A percentile compares a stretch with the other conserved stretches of the same genome.
Conservation (phyloP, 2,888 invertebrate species). For the Amphiduros pacificus region DNA sequence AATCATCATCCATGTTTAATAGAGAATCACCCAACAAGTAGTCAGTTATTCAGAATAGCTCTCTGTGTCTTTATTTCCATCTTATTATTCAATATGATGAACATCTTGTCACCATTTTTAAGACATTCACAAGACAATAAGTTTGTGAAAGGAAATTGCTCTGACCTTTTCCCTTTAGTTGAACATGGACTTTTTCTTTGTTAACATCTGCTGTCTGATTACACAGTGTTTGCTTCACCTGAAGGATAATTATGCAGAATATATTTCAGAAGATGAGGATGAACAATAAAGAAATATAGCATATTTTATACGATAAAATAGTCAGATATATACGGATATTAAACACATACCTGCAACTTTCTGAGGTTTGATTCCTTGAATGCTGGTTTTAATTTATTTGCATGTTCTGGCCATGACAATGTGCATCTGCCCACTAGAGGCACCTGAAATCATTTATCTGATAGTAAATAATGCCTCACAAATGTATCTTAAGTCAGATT, state of each 20-base stretch:
- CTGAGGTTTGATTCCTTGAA: slow-evolving; percentile 34
- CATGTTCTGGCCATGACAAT: slow-evolving; percentile 20
- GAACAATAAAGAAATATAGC: neutral
- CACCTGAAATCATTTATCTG: no score
- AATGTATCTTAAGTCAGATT: no score
- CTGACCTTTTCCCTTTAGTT: slow-evolving; percentile 1
- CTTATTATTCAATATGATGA: no score
- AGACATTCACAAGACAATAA: no score
- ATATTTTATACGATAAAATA: neutral
- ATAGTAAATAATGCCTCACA: no score
- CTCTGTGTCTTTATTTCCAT: no score
- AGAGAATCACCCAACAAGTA: neutral
- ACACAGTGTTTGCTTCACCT: slow-evolving; percentile 45
- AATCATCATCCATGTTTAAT: neutral
- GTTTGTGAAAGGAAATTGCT: no score
- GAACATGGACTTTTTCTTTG: slow-evolving; percentile 1
- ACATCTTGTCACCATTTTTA: no score
- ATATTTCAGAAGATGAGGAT: neutral
- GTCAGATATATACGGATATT: neutral
- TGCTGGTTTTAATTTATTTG: slow-evolving; percentile 23
- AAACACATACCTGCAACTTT: slow-evolving; percentile 41
- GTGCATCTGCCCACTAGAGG: slow-evolving; percentile 35
- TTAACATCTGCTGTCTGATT: slow-evolving; percentile 36
- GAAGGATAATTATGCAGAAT: neutral
- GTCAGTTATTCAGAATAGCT: neutral